Conservation (phyloP, 2,888 invertebrate species). For the Limnephilus auricula region DNA sequence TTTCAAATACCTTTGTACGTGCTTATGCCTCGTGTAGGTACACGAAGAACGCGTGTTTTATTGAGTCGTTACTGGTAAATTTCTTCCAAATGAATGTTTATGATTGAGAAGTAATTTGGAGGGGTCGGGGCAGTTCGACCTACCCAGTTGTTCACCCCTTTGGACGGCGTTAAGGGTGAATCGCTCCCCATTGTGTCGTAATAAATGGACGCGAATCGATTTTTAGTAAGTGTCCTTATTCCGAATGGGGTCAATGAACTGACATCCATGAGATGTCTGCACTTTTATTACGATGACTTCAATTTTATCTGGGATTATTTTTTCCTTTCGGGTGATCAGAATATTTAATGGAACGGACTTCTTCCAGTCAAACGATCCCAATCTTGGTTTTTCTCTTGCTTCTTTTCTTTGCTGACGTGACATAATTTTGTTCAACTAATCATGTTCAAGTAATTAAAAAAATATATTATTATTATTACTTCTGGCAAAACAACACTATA, state of each 20-base stretch:
- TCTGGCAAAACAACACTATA: no score
- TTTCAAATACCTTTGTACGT: background rate
- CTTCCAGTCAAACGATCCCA: background rate
- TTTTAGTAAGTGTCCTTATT: slow-evolving; percentile 62
- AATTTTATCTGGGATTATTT: background rate
- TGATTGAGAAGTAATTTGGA: slow-evolving; percentile 45
- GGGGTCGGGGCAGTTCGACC: background rate
- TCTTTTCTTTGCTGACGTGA: background rate
- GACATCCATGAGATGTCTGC: background rate
- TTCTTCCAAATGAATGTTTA: slow-evolving; percentile 41
- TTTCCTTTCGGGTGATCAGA: background rate
- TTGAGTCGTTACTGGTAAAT: background rate
- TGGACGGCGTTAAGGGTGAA: slow-evolving; percentile 58
- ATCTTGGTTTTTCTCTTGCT: background rate
- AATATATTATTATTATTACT: no score
- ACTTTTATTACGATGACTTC: slow-evolving; percentile 7
- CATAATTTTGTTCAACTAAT: background rate
- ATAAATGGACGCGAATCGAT: slow-evolving; percentile 65
- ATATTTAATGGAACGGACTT: background rate
- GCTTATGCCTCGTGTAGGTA: background rate
- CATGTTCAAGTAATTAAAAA: no score
- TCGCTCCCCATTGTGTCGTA: slow-evolving; percentile 63
- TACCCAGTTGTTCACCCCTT: slow-evolving; percentile 37
- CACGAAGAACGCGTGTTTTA: slow-evolving; percentile 9
- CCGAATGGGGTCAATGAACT: slow-evolving; percentile 59